Evolutionary conservation across 1,140 invertebrate genomes (phyloP), one percentile per base, ranked within the genome.

Genomic region (Drosophila aff.): DNA sequence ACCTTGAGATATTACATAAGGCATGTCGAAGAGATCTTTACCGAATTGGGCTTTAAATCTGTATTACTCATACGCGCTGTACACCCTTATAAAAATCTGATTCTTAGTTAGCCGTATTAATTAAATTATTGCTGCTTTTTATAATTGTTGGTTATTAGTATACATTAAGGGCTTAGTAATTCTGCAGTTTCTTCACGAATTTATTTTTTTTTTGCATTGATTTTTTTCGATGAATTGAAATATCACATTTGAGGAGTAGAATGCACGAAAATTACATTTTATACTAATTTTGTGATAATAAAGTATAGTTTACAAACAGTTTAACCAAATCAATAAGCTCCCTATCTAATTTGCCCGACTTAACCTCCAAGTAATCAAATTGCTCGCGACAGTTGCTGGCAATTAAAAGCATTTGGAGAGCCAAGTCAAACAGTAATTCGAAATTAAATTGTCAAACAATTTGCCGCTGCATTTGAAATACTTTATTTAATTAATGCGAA

Each of bases 401-500:
- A 79, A 86, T 86, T 83, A 90, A 89, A 79, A 81, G 76, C 79
- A 67, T 76, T 87, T 66, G 31, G 52, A 90, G 69, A 81, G 49
- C 50, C 63, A 44, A 58, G 67, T 53, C 71, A 86, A 85, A 61
- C 77, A 73, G 47, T 72, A 83, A 78, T 71, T 75, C 67, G 67
- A 79, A 85, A 90, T 85, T 90, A 76, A 85, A 82, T 90, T 90
- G 62, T 85, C 71, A 68, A 79, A 71, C 79, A 76, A 84, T 84
- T 89, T 79, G 49, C 79, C 50, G 71, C 63, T 84, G 74, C 71
- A 80, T 81, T 89, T 79, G 41, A 89, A 79, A 80, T 74, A 66
- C 68, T 80, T 69, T 85, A 85, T 90, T 90, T 76, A 90, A 91
- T 90, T 90, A 90, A 90, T 90, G 65, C 62, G 21, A 72, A 62